Evolutionary conservation across 2,888 invertebrate species (phyloP).

Genomic region (Brachyopa scutellaris): DNA sequence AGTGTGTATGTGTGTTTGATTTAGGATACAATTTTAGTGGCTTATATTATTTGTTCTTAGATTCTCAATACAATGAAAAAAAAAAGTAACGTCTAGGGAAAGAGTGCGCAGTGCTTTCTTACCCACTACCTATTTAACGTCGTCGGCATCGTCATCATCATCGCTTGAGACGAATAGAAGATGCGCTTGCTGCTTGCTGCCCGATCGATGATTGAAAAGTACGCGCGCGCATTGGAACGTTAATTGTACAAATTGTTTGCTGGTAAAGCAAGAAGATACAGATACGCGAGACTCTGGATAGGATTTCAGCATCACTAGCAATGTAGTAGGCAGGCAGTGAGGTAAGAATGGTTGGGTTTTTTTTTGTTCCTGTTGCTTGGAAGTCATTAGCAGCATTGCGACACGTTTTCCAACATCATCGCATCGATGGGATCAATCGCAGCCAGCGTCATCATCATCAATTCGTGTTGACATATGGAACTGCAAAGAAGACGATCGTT

Average conservation of each 20-base stretch:
- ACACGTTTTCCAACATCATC: conserved; percentile 65
- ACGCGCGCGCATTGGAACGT: conserved; percentile 68
- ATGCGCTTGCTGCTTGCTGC: too few species aligned
- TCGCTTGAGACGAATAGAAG: conserved; percentile 52
- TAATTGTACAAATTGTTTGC: conserved; percentile 72
- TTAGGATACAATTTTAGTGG: too few species aligned
- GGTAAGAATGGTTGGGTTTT: too few species aligned
- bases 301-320: too few species aligned
- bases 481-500: conserved; percentile 39
- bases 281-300: not conserved
- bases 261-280: conserved; percentile 59
- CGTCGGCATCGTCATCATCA: too few species aligned
- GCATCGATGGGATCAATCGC: conserved; percentile 58
- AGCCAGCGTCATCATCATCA: conserved; percentile 62
- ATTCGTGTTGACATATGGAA: conserved; percentile 63
- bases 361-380: not conserved
- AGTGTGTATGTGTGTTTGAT: too few species aligned
- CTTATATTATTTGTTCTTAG: too few species aligned
- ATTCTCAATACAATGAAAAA: too few species aligned
- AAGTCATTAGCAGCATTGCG: conserved; percentile 72
- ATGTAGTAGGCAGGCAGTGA: too few species aligned
- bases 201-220: conserved; percentile 70
- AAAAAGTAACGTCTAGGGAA: too few species aligned
- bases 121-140: too few species aligned
- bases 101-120: too few species aligned